Percentiles rank a stretch among this genome's conserved stretches.
phyloP scores from a whole-genome alignment of 2,113 vertebrate species.

The Tichodroma muraria region DNA sequence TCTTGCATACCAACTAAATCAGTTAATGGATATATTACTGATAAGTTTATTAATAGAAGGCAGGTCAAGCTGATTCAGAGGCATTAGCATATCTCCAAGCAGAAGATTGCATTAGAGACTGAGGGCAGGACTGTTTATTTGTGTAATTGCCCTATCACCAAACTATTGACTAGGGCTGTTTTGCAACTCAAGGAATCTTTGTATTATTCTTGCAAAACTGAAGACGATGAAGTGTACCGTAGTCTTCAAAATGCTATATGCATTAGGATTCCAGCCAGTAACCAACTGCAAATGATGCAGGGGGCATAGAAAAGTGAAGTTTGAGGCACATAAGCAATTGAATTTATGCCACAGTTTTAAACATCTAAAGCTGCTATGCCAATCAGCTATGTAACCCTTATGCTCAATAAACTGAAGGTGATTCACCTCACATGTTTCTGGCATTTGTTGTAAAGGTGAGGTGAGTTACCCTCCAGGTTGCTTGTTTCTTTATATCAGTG shows the following conservation, averaged over 20 bases:
- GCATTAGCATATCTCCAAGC: neutral
- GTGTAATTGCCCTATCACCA: neutral
- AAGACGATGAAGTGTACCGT: neutral
- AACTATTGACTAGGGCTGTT: neutral
- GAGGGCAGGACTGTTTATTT: neutral
- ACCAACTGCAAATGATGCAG: neutral
- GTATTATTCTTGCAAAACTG: neutral
- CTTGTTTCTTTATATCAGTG: neutral
- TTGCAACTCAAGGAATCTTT: neutral
- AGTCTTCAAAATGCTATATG: neutral
- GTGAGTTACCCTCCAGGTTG: neutral
- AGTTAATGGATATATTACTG: neutral
- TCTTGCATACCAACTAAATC: neutral
- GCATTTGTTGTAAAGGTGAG: neutral
- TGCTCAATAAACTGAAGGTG: neutral
- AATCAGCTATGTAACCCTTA: neutral
- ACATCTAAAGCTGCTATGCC: neutral
- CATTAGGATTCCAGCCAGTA: neutral
- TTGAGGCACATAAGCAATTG: neutral
- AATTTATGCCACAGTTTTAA: neutral
- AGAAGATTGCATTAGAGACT: neutral
- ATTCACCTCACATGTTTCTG: neutral
- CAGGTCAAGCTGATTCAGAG: neutral
- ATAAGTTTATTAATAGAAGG: constrained; percentile 27
- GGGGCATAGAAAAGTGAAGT: neutral